A percentile compares a stretch with the other conserved stretches of the same genome.
phyloP scores from a whole-genome alignment of 2,888 invertebrate genomes.

The Agriotes lineatus region DNA sequence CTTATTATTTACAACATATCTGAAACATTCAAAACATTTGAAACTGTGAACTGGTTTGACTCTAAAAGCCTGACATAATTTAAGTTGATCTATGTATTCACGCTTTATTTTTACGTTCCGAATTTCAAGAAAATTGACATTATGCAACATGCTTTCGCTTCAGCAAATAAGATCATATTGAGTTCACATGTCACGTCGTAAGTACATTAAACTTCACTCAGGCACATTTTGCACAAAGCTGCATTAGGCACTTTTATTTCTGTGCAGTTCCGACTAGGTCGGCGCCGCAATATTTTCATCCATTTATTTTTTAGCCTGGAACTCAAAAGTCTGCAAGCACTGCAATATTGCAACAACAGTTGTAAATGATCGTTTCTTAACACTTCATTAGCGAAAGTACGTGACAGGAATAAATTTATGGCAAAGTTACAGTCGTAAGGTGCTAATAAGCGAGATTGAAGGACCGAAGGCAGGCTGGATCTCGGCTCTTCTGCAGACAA shows the following conservation, averaged over 20 bases:
- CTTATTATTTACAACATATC: too few relatives aligned
- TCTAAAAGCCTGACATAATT: too few relatives aligned
- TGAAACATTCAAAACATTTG: too few relatives aligned
- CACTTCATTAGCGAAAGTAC: constrained; percentile 24
- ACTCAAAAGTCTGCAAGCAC: not conserved
- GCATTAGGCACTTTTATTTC: not conserved
- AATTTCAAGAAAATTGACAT: too few relatives aligned
- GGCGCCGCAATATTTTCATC: constrained; percentile 7
- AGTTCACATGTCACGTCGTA: too few relatives aligned
- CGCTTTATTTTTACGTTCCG: too few relatives aligned
- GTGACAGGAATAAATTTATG: constrained; percentile 25
- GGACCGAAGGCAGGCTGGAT: not conserved
- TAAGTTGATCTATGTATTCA: too few relatives aligned
- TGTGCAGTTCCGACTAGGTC: constrained; percentile 5
- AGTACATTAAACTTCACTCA: too few relatives aligned
- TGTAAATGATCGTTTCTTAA: constrained; percentile 19
- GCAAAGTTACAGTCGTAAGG: not conserved
- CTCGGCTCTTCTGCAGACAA: not conserved
- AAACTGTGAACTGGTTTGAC: too few relatives aligned
- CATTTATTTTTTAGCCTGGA: not conserved
- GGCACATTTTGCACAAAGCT: not conserved
- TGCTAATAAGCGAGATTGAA: constrained; percentile 13
- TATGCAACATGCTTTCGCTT: too few relatives aligned
- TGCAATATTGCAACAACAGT: constrained; percentile 18
- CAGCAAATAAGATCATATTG: too few relatives aligned